Conservation (phyloP, 2,113 vertebrate genomes). For the Prunella fulvescens region DNA sequence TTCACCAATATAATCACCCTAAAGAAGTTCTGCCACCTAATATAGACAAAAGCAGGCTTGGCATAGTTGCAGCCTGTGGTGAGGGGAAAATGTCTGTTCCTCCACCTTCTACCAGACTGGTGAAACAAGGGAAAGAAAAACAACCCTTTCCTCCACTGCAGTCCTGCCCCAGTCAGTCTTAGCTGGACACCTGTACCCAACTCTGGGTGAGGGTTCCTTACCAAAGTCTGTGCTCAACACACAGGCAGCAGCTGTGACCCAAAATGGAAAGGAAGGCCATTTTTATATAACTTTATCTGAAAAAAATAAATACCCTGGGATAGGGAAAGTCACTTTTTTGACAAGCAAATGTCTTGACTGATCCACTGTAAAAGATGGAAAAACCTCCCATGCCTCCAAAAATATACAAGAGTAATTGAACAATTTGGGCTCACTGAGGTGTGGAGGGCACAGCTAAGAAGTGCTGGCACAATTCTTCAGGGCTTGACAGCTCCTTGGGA, state of each 20-base stretch:
- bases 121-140: neutral
- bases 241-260: neutral
- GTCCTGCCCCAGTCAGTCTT: neutral
- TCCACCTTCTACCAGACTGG: neutral
- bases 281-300: neutral
- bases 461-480: slow-evolving; percentile 18
- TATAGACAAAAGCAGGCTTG: neutral
- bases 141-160: neutral
- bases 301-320: neutral
- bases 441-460: slow-evolving; percentile 14
- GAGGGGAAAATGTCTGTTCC: neutral
- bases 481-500: slow-evolving; percentile 18
- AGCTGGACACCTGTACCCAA: neutral
- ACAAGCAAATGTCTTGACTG: neutral
- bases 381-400: neutral
- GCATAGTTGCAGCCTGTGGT: fast-evolving
- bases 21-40: neutral
- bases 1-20: neutral
- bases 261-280: neutral
- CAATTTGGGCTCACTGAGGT: slow-evolving; percentile 45
- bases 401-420: slow-evolving; percentile 37
- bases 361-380: neutral
- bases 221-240: neutral
- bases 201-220: neutral
- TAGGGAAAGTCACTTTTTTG: neutral